Evolutionary conservation across 2,888 invertebrate genomes (phyloP).

Genomic region (Troglohyphantes excavatus): DNA sequence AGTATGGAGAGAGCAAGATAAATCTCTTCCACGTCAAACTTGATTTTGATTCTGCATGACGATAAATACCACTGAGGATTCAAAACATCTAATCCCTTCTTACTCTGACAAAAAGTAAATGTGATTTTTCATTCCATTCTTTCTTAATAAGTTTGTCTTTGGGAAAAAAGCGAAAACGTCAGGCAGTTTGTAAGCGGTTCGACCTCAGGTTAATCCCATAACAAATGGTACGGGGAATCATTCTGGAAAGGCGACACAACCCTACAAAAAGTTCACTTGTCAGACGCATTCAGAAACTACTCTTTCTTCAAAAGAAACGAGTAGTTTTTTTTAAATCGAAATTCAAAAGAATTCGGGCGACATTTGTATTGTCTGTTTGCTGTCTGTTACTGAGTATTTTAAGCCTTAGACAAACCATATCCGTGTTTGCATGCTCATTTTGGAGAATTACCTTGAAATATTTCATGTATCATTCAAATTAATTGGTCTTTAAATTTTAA

Average conservation of each 20-base stretch:
- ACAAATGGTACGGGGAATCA: slow-evolving; percentile 40
- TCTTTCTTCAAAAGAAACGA: background rate
- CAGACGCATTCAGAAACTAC: slow-evolving; percentile 25
- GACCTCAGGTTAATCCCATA: slow-evolving; percentile 60
- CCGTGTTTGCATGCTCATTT: too few relatives aligned
- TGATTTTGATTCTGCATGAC: background rate
- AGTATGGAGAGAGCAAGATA: too few relatives aligned
- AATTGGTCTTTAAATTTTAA: too few relatives aligned
- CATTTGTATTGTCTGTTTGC: background rate
- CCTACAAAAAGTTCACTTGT: slow-evolving; percentile 7
- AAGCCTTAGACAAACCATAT: too few relatives aligned
- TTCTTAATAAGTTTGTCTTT: slow-evolving; percentile 1
- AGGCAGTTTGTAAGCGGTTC: slow-evolving; percentile 41
- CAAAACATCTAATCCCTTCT: background rate
- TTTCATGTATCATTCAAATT: too few relatives aligned
- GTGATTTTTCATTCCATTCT: background rate
- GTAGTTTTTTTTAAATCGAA: background rate
- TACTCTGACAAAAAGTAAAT: background rate
- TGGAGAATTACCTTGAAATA: too few relatives aligned
- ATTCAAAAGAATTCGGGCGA: background rate
- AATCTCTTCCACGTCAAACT: background rate
- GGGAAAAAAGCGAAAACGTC: background rate
- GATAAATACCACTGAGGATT: background rate
- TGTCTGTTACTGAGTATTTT: background rate
- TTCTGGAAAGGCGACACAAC: background rate